Evolutionary conservation across 2,113 vertebrate genomes (phyloP).

Genomic region (Murina feae): DNA sequence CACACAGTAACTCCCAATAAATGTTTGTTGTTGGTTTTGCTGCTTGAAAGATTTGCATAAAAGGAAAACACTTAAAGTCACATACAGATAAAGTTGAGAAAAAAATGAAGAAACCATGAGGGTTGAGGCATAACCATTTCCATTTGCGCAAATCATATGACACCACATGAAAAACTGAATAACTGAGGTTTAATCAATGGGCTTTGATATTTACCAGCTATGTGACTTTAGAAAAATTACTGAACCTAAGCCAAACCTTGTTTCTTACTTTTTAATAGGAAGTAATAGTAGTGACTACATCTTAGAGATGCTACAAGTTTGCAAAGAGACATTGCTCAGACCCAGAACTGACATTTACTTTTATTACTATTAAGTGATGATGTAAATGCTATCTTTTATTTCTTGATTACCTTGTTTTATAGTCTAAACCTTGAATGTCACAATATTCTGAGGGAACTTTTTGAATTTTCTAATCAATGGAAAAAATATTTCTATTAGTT

Average conservation of each 20-base stretch:
- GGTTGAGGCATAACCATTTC: not conserved
- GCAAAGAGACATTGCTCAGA: not conserved
- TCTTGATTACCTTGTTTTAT: not conserved
- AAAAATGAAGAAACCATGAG: not conserved
- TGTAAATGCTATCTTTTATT: conserved; percentile 26
- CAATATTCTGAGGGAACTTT: not conserved
- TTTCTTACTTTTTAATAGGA: not conserved
- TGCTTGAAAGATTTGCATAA: conserved; percentile 5
- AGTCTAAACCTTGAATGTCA: not conserved
- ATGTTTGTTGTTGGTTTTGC: not conserved
- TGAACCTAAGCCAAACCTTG: not conserved
- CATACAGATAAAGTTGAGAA: not conserved
- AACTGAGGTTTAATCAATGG: not conserved
- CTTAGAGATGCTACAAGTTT: not conserved
- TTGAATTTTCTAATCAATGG: not conserved
- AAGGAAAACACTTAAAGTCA: not conserved
- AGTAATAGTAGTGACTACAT: not conserved
- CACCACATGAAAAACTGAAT: not conserved
- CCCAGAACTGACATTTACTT: not conserved
- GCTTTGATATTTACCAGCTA: not conserved
- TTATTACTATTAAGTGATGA: not conserved
- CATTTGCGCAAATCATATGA: not conserved
- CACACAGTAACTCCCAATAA: not conserved
- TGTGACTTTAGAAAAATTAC: not conserved
- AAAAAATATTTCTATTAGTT: conserved; percentile 26